Base-by-base conservation (phyloP, 2,113 vertebrate genomes). In the Lasiurus borealis region DNA sequence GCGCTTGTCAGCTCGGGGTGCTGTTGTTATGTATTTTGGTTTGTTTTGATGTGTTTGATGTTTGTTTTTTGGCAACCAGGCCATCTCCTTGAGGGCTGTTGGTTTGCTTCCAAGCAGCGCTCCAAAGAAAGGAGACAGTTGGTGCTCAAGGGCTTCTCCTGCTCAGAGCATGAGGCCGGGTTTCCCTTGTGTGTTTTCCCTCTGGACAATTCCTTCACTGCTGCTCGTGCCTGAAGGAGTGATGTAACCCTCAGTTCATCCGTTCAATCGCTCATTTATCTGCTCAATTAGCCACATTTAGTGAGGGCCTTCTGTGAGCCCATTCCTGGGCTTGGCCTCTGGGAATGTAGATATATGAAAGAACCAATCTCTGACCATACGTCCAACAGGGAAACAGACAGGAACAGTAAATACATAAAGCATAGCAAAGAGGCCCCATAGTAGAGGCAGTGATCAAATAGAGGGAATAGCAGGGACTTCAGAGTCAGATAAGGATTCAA, bases 11-110 rank as follows among this genome's bases (percentile, higher is more conserved):
- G 94, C 95, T 83, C 85, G 93, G 97, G 91, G 78, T 90, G 71
- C 7, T 95, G 96, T 97, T 94, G 97, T 97, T 96, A 97, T 92
- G 96, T 90, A 34, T 94, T 90, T 90, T 83, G 73, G 88, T 97
- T 97, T 97, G 97, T 97, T 97, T 95, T 66, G 97, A 91, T 95
- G 78, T 96, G 96, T 97, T 97, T 97, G 88, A 75, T 19, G 34
- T 88, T 95, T 95, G 97, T 97, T 95, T 96, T 96, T 97, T 95
- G 96, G 96, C 92, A 97, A 97, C 97, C 95, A 3, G 69, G 95
- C 94, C 46, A 72, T 94, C 96, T 97, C 90, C 91, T 95, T 27
- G 83, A 78, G 75, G 64, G 36, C 78, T 92, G 95, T 64, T 83
- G 85, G 83, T 78, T 21, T 54, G 64, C 69, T 83, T 73, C 1